These are phyloP conservation scores for Anguilla marmorata DNA, from an alignment of 2,797 vertebrate species.

Conservation along the genomic window DNA sequence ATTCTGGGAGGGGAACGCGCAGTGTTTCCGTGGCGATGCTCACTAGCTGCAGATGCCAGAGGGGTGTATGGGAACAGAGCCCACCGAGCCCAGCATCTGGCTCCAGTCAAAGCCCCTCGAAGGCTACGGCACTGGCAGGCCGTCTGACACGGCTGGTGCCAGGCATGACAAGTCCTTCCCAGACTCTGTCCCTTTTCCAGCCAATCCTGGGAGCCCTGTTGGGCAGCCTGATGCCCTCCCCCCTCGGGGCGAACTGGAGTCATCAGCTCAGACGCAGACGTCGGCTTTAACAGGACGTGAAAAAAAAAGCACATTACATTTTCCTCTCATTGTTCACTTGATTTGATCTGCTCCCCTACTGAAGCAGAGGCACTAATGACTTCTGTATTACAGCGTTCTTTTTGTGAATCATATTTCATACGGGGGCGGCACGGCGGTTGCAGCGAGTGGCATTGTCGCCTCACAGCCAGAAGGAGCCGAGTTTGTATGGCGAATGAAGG, in stretches of 20 bases:
- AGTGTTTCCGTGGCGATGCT: background rate
- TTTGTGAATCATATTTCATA: background rate
- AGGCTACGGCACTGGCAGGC: constrained; percentile 25
- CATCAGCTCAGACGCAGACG: constrained; percentile 50
- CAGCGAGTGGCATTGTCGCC: background rate
- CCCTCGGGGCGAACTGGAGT: constrained; percentile 44
- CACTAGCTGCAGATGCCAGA: constrained; percentile 13
- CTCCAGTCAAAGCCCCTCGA: background rate
- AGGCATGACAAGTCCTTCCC: background rate
- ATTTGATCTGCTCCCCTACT: background rate
- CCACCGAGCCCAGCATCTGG: constrained; percentile 17
- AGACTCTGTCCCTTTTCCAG: background rate
- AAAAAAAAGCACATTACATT: constrained; percentile 40
- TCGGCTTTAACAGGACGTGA: constrained; percentile 55
- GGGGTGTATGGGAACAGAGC: background rate
- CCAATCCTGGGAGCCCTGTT: background rate
- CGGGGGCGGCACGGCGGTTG: background rate
- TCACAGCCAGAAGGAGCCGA: background rate
- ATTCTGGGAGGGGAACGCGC: background rate
- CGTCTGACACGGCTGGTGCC: constrained; percentile 32
- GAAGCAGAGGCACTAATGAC: background rate
- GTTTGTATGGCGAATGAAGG: background rate
- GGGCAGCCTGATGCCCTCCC: background rate
- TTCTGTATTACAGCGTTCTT: background rate
- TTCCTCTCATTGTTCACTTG: constrained; percentile 14